Evolutionary conservation across 2,113 vertebrate species (phyloP), one percentile per base, ranked within the genome.

Genomic region (Trematocara macrostoma): DNA sequence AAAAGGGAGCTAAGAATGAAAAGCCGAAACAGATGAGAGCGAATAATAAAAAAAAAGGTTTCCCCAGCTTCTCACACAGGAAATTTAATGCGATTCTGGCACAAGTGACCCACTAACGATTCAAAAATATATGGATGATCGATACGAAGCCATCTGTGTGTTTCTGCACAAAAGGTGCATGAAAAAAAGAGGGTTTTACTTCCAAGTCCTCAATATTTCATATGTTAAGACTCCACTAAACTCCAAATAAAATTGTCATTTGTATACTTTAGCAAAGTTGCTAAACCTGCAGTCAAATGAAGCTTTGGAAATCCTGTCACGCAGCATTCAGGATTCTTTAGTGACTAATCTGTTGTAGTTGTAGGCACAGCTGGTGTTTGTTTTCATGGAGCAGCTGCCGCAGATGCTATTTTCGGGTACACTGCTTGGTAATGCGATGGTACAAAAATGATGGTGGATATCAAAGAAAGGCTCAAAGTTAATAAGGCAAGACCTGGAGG

Each of bases 321-420:
- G 18, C 20, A 78, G 38, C 40, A 55, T 69, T 83, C 76, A 18
- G 23, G 34, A 47, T 51, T n/a, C 78, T 85, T 79, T 20, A 74
- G 26, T 40, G 34, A 79, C 20, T 78, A 84, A 90, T 83, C 74
- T 61, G 64, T n/a, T 76, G 45, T 76, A 76, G 71, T 76, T 76
- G 71, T 31, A 76, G 42, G 45, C 79, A 69, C 87, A 89, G 85
- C 56, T 87, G 83, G 69, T 89, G 83, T 82, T 88, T 84, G 81
- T 84, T 84, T 84, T 74, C 82, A 67, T 11, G 38, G 35, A 11
- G 15, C 49, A 55, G 85, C 80, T 81, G 83, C 64, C 47, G 2
- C 80, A 87, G 76, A 85, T 83, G 76, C 40, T 59, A 18, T 11
- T 78, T 78, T 59, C 11, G 9, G 79, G 31, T 35, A 1, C 20